Percentiles rank a stretch among this genome's conserved stretches.
Conservation (phyloP, 2,888 invertebrate species). For the Tinea trinotella region DNA sequence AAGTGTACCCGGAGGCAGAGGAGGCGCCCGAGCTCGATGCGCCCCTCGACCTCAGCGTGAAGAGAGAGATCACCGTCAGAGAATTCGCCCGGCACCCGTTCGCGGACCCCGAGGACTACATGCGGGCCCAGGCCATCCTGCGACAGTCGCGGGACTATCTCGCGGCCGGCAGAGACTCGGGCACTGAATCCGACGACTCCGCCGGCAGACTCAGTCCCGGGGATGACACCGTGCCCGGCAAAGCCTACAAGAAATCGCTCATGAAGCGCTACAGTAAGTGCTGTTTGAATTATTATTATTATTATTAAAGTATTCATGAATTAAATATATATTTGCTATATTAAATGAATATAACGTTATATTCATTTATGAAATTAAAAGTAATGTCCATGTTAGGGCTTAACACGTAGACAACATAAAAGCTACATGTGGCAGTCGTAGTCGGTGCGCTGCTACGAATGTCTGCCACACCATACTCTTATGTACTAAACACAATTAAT, state of each 20-base stretch:
- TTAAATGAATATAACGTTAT: too few species aligned
- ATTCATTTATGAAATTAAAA: too few species aligned
- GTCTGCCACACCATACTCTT: too few species aligned
- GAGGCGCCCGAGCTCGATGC: constrained; percentile 60
- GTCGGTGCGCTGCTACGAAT: background rate
- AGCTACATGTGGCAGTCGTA: background rate
- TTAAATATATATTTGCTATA: background rate
- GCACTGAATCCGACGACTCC: constrained; percentile 86
- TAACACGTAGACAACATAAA: too few species aligned
- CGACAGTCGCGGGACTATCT: constrained; percentile 65
- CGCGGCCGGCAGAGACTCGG: constrained; percentile 76
- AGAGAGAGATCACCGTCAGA: constrained; percentile 60
- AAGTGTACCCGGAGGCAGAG: constrained; percentile 56
- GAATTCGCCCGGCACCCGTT: constrained; percentile 65
- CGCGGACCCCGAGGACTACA: constrained; percentile 63
- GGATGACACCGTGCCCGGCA: constrained; percentile 63
- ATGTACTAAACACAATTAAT: too few species aligned
- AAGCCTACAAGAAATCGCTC: constrained; percentile 91
- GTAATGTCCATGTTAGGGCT: too few species aligned
- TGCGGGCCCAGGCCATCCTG: constrained; percentile 63
- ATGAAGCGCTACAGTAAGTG: constrained; percentile 96
- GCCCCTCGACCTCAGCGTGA: constrained; percentile 84
- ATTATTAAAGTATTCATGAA: background rate
- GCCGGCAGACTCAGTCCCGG: constrained; percentile 77
- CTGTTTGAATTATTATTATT: background rate